Evolutionary conservation across 2,797 vertebrate genomes (phyloP).

Genomic region (Perodicticus potto): DNA sequence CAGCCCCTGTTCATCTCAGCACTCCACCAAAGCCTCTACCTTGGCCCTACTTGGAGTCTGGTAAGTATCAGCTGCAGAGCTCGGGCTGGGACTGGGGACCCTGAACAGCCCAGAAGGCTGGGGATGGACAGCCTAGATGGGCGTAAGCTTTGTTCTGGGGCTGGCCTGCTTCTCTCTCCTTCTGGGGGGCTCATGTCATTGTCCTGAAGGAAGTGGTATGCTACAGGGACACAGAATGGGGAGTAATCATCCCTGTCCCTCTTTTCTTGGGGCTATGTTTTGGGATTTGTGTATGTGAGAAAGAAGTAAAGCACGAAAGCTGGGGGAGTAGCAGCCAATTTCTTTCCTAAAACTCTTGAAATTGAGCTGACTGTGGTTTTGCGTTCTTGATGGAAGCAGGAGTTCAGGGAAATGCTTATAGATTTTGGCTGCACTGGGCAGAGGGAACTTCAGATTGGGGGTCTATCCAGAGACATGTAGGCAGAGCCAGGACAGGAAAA

Average conservation of each 20-base stretch:
- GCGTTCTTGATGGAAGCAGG: neutral
- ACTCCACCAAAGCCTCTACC: neutral
- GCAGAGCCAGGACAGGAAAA: neutral
- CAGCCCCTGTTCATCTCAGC: neutral
- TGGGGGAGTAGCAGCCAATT: neutral
- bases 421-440: neutral
- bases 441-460: neutral
- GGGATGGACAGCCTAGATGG: neutral
- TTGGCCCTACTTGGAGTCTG: neutral
- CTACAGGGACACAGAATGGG: neutral
- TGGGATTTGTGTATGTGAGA: neutral
- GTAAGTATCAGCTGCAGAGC: conserved; percentile 59
- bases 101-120: neutral
- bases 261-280: neutral
- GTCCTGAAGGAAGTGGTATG: neutral
- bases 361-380: neutral
- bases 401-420: neutral
- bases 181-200: neutral
- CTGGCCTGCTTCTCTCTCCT: neutral
- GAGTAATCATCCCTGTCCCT: neutral
- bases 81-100: neutral
- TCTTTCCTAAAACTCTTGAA: neutral
- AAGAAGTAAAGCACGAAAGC: neutral
- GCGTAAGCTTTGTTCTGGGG: neutral
- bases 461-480: neutral